Percentiles rank a stretch among this genome's conserved stretches.
Conservation (phyloP, 2,888 invertebrate genomes). For the Trichogramma dendrolimi region DNA sequence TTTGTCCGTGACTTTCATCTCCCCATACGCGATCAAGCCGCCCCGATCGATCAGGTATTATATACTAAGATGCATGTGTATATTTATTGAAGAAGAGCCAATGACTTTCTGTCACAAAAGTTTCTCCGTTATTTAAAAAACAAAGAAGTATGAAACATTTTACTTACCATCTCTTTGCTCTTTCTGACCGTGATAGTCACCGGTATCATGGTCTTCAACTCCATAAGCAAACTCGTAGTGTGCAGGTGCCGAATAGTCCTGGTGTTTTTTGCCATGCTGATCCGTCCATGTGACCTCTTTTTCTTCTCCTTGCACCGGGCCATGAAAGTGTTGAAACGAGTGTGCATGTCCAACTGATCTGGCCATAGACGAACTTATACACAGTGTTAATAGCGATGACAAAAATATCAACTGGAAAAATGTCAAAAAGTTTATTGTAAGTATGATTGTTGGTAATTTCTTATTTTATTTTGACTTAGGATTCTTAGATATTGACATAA, state of each 20-base stretch:
- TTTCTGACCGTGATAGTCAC: constrained; percentile 51
- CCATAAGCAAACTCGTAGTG: constrained; percentile 48
- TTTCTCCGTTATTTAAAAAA: too few species aligned
- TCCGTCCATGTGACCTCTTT: constrained; percentile 44
- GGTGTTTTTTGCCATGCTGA: constrained; percentile 47
- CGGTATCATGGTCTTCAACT: constrained; percentile 47
- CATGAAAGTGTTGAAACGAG: constrained; percentile 48
- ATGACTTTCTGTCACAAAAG: too few species aligned
- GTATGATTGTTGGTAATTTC: neutral
- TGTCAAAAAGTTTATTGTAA: constrained; percentile 1
- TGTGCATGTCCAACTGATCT: constrained; percentile 40
- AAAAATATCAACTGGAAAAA: constrained; percentile 2
- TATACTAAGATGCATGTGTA: neutral
- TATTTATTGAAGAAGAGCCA: neutral
- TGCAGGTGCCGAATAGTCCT: constrained; percentile 49
- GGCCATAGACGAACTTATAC: constrained; percentile 16
- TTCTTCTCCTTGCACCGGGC: constrained; percentile 46
- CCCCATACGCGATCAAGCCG: too few species aligned
- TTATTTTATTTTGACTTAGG: too few species aligned
- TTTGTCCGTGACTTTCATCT: too few species aligned
- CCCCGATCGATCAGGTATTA: too few species aligned
- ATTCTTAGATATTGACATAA: too few species aligned
- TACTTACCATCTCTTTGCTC: constrained; percentile 50
- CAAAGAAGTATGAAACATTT: too few species aligned
- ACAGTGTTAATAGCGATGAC: constrained; percentile 24